Conservation (phyloP, 1,140 invertebrate genomes). For the Drosophila nigromelanica region DNA sequence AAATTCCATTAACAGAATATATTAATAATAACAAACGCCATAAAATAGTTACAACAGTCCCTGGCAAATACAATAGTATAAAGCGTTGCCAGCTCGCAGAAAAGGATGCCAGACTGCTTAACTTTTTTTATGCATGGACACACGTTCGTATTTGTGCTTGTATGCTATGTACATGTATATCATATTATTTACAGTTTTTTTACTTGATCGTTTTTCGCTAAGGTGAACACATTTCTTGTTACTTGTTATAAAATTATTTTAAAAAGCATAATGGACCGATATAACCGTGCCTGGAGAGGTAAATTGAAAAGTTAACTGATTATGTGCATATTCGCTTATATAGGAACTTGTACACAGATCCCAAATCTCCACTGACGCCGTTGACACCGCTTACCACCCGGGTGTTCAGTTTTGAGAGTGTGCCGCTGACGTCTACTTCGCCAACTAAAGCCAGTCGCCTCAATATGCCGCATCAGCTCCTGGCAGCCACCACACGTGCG, state of each 20-base stretch:
- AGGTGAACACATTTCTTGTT: neutral
- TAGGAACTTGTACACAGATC: slow-evolving; percentile 37
- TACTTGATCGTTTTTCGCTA: neutral
- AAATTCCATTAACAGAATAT: too few species aligned
- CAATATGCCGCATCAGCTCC: slow-evolving; percentile 8
- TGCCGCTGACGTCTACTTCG: slow-evolving; percentile 1
- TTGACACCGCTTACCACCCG: slow-evolving; percentile 48
- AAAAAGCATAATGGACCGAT: slow-evolving; percentile 49
- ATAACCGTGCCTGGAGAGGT: slow-evolving; percentile 67
- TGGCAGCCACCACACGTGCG: neutral
- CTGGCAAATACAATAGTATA: neutral
- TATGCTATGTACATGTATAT: neutral
- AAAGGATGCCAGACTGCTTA: neutral
- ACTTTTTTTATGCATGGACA: neutral
- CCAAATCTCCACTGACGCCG: slow-evolving; percentile 53
- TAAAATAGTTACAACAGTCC: too few species aligned
- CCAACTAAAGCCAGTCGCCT: slow-evolving; percentile 19
- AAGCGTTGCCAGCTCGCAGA: neutral
- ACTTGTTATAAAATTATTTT: neutral
- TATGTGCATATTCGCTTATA: neutral
- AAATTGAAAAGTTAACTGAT: neutral
- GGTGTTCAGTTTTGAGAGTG: slow-evolving; percentile 52
- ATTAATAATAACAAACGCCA: too few species aligned
- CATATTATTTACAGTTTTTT: slow-evolving; percentile 10
- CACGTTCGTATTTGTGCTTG: neutral